A percentile compares a stretch with the other conserved stretches of the same genome.
Conservation (phyloP, 2,888 invertebrate species). For the Metellina segmentata region DNA sequence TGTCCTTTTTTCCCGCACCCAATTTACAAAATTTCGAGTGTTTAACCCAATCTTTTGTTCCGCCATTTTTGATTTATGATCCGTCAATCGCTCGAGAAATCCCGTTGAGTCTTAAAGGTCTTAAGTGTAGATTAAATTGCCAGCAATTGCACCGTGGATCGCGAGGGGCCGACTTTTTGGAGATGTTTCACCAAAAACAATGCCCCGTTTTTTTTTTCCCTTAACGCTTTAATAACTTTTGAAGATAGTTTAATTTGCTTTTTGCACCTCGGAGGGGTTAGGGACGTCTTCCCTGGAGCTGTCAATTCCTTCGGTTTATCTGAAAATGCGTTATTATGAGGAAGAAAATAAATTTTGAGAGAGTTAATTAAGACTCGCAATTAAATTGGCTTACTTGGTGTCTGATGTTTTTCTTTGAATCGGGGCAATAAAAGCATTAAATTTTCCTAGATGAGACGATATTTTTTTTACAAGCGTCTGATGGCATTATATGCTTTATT, state of each 20-base stretch:
- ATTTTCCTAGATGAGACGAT: too few species aligned
- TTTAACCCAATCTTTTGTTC: slow-evolving; percentile 8
- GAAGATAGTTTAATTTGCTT: neutral
- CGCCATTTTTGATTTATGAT: slow-evolving; percentile 24
- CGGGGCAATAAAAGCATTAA: too few species aligned
- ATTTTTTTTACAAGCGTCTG: too few species aligned
- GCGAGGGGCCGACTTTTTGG: neutral
- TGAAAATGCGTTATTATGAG: neutral
- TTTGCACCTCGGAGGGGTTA: neutral
- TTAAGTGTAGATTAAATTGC: neutral
- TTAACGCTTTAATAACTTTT: slow-evolving; percentile 3
- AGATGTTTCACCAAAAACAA: neutral
- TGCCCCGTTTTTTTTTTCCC: neutral
- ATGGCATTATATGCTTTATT: too few species aligned
- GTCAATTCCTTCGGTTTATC: neutral
- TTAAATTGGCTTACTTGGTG: neutral
- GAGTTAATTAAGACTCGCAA: neutral
- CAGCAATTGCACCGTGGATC: neutral
- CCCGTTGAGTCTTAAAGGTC: neutral
- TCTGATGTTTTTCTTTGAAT: neutral
- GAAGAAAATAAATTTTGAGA: neutral
- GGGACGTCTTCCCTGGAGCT: neutral
- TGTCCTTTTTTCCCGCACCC: neutral
- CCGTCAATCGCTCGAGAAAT: too few species aligned
- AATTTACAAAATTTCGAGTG: slow-evolving; percentile 32